Evolutionary conservation across 2,113 vertebrate species (phyloP).

Genomic region (Lophius piscatorius): DNA sequence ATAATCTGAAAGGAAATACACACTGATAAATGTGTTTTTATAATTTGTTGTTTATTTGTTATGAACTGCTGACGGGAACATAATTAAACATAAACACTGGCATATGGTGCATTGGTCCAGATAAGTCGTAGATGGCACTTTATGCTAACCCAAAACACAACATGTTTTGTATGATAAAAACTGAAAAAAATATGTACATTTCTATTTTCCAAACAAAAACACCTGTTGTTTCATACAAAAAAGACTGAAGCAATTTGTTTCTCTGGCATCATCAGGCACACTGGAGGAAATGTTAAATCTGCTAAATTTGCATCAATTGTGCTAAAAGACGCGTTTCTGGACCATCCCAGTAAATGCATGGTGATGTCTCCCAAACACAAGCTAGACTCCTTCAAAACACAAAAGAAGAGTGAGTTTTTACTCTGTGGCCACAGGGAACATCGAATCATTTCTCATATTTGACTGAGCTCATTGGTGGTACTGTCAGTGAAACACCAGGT

Average conservation of each 20-base stretch:
- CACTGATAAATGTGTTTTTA: too few relatives aligned
- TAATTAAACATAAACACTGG: neutral
- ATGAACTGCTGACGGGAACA: neutral
- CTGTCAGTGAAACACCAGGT: conserved; percentile 51
- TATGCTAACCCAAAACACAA: neutral
- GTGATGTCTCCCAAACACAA: conserved; percentile 38
- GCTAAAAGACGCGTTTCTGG: conserved; percentile 13
- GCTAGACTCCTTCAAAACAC: neutral
- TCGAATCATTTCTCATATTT: conserved; percentile 62
- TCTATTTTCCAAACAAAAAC: neutral
- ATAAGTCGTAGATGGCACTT: neutral
- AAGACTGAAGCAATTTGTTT: conserved; percentile 1
- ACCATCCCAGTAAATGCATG: conserved; percentile 3
- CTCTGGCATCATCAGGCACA: too few relatives aligned
- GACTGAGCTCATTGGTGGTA: conserved; percentile 51
- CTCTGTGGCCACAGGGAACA: conserved; percentile 40
- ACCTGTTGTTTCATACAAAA: neutral
- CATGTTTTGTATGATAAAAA: neutral
- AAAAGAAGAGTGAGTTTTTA: conserved; percentile 26
- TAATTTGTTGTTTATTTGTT: too few relatives aligned
- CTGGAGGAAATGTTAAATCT: too few relatives aligned
- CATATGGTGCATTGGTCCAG: neutral
- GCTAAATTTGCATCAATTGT: conserved; percentile 10
- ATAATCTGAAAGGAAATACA: neutral
- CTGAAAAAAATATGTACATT: neutral